Evolutionary conservation across 2,113 vertebrate species (phyloP).

Genomic region (Gallinago undulata): DNA sequence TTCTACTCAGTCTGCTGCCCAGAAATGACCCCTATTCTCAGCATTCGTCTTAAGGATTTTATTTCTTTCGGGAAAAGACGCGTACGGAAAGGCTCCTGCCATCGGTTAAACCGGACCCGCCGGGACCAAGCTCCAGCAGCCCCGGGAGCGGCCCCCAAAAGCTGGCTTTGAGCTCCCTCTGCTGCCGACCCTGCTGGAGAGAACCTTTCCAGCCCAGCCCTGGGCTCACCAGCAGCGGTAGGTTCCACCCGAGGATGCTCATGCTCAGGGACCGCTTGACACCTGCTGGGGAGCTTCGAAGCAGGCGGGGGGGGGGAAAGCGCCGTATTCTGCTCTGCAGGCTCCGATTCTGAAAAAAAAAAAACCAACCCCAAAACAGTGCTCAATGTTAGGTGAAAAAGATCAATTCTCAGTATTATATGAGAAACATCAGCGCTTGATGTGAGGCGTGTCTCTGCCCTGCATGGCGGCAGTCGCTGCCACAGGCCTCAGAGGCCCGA

Average conservation of each 20-base stretch:
- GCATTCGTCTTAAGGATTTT: too few relatives aligned
- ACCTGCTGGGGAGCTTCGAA: accelerated
- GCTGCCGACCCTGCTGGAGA: neutral
- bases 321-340: neutral
- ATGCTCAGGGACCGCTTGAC: accelerated
- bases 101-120: accelerated
- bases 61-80: neutral
- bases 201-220: accelerated
- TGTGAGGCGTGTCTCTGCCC: neutral
- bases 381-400: neutral
- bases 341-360: neutral
- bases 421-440: neutral
- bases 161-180: constrained; percentile 53
- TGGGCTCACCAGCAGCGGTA: accelerated
- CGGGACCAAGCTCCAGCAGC: neutral
- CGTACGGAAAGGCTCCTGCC: neutral
- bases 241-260: accelerated
- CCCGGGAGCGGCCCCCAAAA: neutral
- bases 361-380: neutral
- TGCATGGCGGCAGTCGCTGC: neutral
- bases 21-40: neutral
- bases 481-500: neutral
- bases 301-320: too few relatives aligned
- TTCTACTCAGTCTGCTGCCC: neutral
- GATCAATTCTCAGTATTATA: neutral